Evolutionary conservation across 1,140 invertebrate genomes (phyloP).

Genomic region (Parapsyche elsis): DNA sequence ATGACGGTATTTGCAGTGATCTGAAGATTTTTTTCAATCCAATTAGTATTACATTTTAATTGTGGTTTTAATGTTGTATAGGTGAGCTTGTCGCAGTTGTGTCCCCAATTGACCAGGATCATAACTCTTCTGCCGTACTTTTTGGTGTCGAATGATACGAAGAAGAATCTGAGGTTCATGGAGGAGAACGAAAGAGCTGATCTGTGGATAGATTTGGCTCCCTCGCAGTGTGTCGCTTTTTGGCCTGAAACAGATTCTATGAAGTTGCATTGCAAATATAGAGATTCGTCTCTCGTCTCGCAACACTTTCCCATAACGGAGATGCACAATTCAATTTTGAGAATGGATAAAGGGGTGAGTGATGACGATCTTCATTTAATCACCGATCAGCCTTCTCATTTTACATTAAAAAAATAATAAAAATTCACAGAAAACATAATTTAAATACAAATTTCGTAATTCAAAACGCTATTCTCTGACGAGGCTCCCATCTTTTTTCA

Average conservation of each 20-base stretch:
- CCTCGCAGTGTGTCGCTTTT: slow-evolving; percentile 77
- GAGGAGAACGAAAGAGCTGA: slow-evolving; percentile 87
- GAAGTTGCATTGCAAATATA: slow-evolving; percentile 83
- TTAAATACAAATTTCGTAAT: background rate
- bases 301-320: slow-evolving; percentile 80
- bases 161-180: slow-evolving; percentile 80
- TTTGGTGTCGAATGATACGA: slow-evolving; percentile 81
- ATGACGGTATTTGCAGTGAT: slow-evolving; percentile 49
- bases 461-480: slow-evolving; percentile 39
- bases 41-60: too few relatives aligned
- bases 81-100: slow-evolving; percentile 73
- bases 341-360: slow-evolving; percentile 86
- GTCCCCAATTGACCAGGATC: slow-evolving; percentile 83
- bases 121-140: slow-evolving; percentile 88
- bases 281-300: slow-evolving; percentile 80
- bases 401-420: slow-evolving; percentile 19
- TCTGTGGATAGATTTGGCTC: slow-evolving; percentile 82
- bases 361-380: background rate
- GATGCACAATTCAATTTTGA: slow-evolving; percentile 77
- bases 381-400: background rate
- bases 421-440: background rate
- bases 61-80: slow-evolving; percentile 58
- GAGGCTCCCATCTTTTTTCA: slow-evolving; percentile 62
- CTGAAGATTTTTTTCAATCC: too few relatives aligned
- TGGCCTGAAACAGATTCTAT: slow-evolving; percentile 86